Base-by-base conservation (phyloP, 2,888 invertebrate genomes). In the Timema cristinae region DNA sequence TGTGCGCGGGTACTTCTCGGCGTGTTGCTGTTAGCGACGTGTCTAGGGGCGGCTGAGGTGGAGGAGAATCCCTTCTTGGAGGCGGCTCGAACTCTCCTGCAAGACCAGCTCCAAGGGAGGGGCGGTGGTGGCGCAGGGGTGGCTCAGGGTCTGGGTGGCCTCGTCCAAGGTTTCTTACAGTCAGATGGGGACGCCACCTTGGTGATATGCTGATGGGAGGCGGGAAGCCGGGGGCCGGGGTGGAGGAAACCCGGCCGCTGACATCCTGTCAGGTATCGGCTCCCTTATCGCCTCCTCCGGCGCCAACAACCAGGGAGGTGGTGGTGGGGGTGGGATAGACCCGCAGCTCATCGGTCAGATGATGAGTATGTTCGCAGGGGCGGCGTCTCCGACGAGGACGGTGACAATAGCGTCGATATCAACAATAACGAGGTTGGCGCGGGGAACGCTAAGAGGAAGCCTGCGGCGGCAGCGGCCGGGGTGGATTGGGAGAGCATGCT, bases 111-210 rank as follows among this genome's bases (percentile, higher is more conserved):
- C 0, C 82, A 82, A 8, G 77, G 76, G 52, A 76, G 77, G 59
- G 80, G 78, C 11, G 77, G 77, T 0, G 83, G 81, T 68, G 80
- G 82, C 56, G 83, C 84, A 0, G 59, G 72, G 63, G 66, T 74
- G 32, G 32, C 32, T 66, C 86, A 86, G 0, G 87, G 87, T 1
- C 82, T 92, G 0, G 90, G 90, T 1, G 88, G 87, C 9, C 83
- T 92, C 67, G 83, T 92, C 10, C 89, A 89, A 1, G 86, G 85
- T 50, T 84, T 93, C 67, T 86, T 92, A 85, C 90, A 91, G 77
- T 87, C 89, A 0, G 90, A 88, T 70, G 86, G 86, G 88, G 86
- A 0, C 88, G 88, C 79, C 86, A 87, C 77, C 79, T 88, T 7
- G 78, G 77, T 8, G 78, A 75, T 67, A 73, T 76, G 72, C 63